phyloP scores from a whole-genome alignment of 2,797 vertebrate genomes.

The Squalus acanthias region DNA sequence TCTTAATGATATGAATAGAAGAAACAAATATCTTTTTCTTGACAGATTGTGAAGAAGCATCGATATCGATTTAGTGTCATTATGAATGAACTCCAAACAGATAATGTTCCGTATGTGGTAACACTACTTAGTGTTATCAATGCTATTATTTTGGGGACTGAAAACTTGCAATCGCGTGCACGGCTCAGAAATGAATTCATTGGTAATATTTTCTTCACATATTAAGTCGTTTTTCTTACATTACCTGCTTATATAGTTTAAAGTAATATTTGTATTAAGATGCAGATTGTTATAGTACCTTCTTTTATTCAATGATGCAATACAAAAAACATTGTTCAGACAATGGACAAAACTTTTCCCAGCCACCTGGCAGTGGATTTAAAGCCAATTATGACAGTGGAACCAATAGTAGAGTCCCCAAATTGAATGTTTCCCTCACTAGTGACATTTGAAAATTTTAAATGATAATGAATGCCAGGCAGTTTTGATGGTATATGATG shows the following conservation, averaged over 20 bases:
- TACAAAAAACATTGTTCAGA: background rate
- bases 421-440: background rate
- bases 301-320: background rate
- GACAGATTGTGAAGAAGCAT: conserved; percentile 78
- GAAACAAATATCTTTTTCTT: conserved; percentile 41
- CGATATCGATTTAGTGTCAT: conserved; percentile 94
- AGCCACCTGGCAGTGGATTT: too few relatives aligned
- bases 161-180: conserved; percentile 74
- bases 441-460: background rate
- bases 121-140: conserved; percentile 90
- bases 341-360: background rate
- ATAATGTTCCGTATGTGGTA: conserved; percentile 87
- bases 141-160: conserved; percentile 80
- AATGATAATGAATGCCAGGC: background rate
- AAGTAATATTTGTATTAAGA: background rate
- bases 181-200: conserved; percentile 90
- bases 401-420: background rate
- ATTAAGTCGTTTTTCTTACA: background rate
- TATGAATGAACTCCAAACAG: conserved; percentile 83
- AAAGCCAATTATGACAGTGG: too few relatives aligned
- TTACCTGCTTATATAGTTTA: background rate
- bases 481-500: too few relatives aligned
- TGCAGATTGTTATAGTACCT: background rate
- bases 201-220: conserved; percentile 57
- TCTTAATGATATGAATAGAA: background rate